Evolutionary conservation across 2,797 vertebrate genomes (phyloP).

Genomic region (Chelidonichthys spinosus): DNA sequence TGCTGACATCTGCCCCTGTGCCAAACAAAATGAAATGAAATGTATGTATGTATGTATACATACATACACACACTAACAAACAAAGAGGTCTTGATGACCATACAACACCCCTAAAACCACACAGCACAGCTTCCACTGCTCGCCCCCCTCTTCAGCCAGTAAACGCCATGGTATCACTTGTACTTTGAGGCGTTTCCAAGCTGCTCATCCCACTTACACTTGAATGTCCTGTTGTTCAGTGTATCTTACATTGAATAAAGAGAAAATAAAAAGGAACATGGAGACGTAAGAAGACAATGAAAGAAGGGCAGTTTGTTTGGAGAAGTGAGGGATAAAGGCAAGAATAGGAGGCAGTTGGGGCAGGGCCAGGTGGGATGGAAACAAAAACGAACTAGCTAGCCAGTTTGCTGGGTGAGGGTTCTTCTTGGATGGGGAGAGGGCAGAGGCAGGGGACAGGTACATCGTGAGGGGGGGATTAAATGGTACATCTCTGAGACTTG

Average conservation of each 20-base stretch:
- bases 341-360: conserved; percentile 12
- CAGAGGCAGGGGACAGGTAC: conserved; percentile 26
- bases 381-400: conserved; percentile 83
- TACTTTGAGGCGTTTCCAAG: conserved; percentile 79
- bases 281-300: conserved; percentile 46
- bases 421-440: conserved; percentile 77
- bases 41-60: conserved; percentile 70
- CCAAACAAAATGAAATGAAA: conserved; percentile 86
- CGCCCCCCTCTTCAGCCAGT: conserved; percentile 24
- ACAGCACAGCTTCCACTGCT: conserved; percentile 36
- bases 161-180: conserved; percentile 25
- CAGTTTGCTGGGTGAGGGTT: conserved; percentile 90
- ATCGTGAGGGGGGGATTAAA: conserved; percentile 32
- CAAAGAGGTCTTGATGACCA: conserved; percentile 59
- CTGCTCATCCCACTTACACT: conserved; percentile 76
- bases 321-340: conserved; percentile 76
- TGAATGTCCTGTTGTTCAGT: conserved; percentile 80
- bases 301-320: conserved; percentile 71
- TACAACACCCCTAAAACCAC: conserved; percentile 51
- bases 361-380: conserved; percentile 14
- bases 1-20: conserved; percentile 85
- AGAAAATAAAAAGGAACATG: conserved; percentile 69
- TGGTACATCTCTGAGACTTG: conserved; percentile 72
- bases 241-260: conserved; percentile 85
- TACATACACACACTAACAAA: conserved; percentile 75